Evolutionary conservation across 2,888 invertebrate genomes (phyloP).

Genomic region (Cacoxenus indagator): DNA sequence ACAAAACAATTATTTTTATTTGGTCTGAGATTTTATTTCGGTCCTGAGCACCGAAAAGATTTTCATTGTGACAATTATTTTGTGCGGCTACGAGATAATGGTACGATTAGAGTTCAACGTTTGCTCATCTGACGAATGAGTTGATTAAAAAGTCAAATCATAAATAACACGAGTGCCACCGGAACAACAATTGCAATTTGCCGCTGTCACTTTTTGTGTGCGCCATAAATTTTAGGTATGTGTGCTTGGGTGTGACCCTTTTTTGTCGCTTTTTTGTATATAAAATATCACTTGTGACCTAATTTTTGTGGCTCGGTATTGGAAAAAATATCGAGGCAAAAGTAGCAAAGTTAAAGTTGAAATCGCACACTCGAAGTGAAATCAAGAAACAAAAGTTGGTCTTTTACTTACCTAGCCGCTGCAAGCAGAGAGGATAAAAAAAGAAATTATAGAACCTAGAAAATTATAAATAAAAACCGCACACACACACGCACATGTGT

Average conservation of each 20-base stretch:
- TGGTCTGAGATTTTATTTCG: neutral
- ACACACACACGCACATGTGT: neutral
- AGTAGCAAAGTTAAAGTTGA: neutral
- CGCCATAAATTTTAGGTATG: constrained; percentile 45
- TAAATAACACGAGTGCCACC: neutral
- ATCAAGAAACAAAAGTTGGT: constrained; percentile 50
- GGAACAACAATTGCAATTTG: constrained; percentile 44
- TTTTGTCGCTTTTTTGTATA: neutral
- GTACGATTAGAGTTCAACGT: neutral
- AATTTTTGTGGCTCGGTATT: constrained; percentile 35
- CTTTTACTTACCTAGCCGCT: constrained; percentile 50
- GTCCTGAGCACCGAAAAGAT: neutral
- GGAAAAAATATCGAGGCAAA: neutral
- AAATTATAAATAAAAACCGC: constrained; percentile 4
- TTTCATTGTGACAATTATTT: constrained; percentile 9
- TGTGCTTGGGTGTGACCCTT: neutral
- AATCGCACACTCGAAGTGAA: neutral
- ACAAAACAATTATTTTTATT: neutral
- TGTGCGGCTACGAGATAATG: neutral
- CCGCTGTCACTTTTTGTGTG: constrained; percentile 59
- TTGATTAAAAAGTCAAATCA: neutral
- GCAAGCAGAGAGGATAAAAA: neutral
- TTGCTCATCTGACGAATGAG: neutral
- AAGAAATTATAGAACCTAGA: neutral
- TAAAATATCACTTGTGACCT: constrained; percentile 47